phyloP scores from a whole-genome alignment of 2,888 invertebrate genomes.

The Chalcis sispes region DNA sequence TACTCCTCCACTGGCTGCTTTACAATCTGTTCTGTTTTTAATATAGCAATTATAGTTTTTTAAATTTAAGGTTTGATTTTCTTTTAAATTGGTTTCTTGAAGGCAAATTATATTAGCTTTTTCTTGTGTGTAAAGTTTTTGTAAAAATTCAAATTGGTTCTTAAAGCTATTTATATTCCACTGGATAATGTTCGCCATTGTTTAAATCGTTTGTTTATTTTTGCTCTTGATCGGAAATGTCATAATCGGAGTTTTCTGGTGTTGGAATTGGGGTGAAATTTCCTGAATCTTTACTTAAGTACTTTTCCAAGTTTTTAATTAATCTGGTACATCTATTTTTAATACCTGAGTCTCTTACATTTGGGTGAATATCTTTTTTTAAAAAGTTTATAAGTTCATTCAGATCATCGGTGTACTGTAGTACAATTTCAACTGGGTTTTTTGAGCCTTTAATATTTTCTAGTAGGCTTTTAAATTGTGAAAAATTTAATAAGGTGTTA shows the following conservation, averaged over 20 bases:
- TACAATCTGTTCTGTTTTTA: constrained; percentile 16
- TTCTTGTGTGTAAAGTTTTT: background rate
- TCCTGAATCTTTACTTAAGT: too few species aligned
- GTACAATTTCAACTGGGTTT: background rate
- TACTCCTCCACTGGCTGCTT: constrained; percentile 2
- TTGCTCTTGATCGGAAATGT: background rate
- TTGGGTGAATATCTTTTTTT: constrained; percentile 10
- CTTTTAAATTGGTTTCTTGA: constrained; percentile 25
- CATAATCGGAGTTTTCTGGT: background rate
- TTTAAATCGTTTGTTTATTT: too few species aligned
- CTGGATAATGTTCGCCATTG: background rate
- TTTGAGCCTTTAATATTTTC: background rate
- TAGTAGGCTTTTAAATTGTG: background rate
- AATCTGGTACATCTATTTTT: constrained; percentile 13
- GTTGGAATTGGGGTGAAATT: constrained; percentile 1
- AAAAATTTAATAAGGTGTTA: background rate
- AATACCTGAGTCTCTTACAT: constrained; percentile 2
- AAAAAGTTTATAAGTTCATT: background rate
- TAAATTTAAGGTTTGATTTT: background rate
- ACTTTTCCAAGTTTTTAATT: background rate
- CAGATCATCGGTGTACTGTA: background rate
- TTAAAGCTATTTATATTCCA: constrained; percentile 22
- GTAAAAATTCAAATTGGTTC: background rate
- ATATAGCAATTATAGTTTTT: constrained; percentile 12
- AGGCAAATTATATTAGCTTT: background rate